These are phyloP conservation scores for Hyles euphorbiae DNA, from an alignment of 1,140 invertebrate species.

Conservation along the genomic window DNA sequence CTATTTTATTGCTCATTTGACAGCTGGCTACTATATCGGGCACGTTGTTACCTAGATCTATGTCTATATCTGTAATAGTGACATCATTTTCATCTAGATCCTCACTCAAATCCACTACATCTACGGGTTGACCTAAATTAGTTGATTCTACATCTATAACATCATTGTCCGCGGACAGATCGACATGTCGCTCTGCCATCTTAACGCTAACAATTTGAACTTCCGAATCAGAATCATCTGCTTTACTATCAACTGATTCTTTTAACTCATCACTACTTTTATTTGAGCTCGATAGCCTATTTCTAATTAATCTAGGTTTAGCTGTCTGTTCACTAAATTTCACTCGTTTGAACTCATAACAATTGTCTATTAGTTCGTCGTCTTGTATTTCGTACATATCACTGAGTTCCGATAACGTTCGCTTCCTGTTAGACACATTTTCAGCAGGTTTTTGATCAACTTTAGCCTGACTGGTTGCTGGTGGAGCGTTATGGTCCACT, in stretches of 20 bases:
- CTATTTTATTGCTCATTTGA: constrained; percentile 31
- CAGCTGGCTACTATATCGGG: constrained; percentile 65
- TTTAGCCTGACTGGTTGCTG: constrained; percentile 28
- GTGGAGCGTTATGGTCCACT: constrained; percentile 40
- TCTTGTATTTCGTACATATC: constrained; percentile 55
- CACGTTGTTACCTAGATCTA: constrained; percentile 53
- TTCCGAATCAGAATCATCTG: constrained; percentile 53
- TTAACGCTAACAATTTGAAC: constrained; percentile 58
- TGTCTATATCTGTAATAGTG: constrained; percentile 36
- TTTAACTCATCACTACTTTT: constrained; percentile 34
- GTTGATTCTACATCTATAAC: constrained; percentile 52
- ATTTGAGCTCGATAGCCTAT: constrained; percentile 37
- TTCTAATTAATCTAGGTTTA: constrained; percentile 57
- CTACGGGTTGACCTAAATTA: constrained; percentile 42
- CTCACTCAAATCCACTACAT: constrained; percentile 59
- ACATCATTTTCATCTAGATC: constrained; percentile 49
- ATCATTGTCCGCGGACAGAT: constrained; percentile 37
- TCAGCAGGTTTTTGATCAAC: constrained; percentile 35
- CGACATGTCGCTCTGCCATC: constrained; percentile 27
- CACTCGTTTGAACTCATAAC: constrained; percentile 63
- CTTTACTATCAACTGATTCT: constrained; percentile 24
- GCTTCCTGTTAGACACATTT: constrained; percentile 40
- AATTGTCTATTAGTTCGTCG: constrained; percentile 59
- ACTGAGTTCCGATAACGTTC: constrained; percentile 55
- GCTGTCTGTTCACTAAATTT: constrained; percentile 49